Evolutionary conservation across 2,113 vertebrate species (phyloP), one percentile per base, ranked within the genome.

Genomic region (Mobula birostris): DNA sequence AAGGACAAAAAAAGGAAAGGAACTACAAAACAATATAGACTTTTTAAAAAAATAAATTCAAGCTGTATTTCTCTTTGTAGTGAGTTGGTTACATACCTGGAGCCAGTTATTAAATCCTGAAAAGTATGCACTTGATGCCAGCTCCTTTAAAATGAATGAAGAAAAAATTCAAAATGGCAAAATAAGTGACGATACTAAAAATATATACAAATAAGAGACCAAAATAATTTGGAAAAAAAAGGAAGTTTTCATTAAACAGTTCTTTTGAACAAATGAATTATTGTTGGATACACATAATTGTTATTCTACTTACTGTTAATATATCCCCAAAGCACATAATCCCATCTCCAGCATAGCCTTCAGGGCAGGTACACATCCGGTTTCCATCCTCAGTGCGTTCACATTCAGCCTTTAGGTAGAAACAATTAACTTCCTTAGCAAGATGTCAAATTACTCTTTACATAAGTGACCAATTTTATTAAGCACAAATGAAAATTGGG

Each of bases 281-380:
- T 5, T 93, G 36, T 29, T 74, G 36, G 40, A 12, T 90, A 32
- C 1, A 66, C 63, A 61, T 66, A 48, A 61, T 63, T 72, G 80
- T 19, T 36, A 77, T 82, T 61, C 78, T 79, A 96, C 96, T 96
- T 78, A 98, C 97, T 95, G 94, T 95, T 3, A 97, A 87, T 74
- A 99, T 76, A 15, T 97, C 96, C 56, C 98, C 98, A 0, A 98
- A 99, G 96, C 99, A 99, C 0, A 85, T 95, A 76, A 95, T 83
- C 76, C 98, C 98, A 32, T 99, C 97, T 61, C 99, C 99, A 1
- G 87, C 19, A 17, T 96, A 98, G 94, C 96, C 97, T 0, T 96
- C 94, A 1, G 96, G 96, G 94, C 99, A 99, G 5, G 94, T 94
- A 24, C 99, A 99, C 94, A 96, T 95, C 87, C 96, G 97, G 80